These are phyloP conservation scores for Agrotis segetum DNA, from an alignment of 2,888 invertebrate genomes.

Conservation along the genomic window DNA sequence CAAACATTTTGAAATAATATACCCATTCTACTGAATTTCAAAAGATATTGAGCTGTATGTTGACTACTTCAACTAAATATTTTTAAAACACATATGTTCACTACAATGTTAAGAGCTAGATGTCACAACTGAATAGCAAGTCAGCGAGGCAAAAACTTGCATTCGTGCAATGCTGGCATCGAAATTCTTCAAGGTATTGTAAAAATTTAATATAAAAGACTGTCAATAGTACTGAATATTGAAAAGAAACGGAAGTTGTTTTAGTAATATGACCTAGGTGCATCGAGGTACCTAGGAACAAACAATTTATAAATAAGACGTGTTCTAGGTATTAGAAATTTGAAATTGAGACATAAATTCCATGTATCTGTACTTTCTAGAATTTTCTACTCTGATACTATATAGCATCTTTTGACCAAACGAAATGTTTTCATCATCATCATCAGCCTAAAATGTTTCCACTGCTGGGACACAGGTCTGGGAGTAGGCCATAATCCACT, in stretches of 20 bases:
- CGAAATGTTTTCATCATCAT: too few species aligned
- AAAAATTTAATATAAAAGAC: slow-evolving; percentile 23
- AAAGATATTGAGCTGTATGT: too few species aligned
- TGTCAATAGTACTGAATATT: slow-evolving; percentile 15
- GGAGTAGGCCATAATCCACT: too few species aligned
- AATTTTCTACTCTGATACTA: background rate
- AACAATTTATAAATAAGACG: background rate
- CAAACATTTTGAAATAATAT: too few species aligned
- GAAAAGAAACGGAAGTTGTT: background rate
- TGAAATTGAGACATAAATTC: too few species aligned
- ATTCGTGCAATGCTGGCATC: background rate
- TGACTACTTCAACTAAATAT: too few species aligned
- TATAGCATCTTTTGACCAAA: too few species aligned
- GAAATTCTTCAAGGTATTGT: slow-evolving; percentile 25
- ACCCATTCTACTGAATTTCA: too few species aligned
- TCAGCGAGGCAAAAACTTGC: background rate
- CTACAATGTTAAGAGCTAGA: slow-evolving; percentile 9
- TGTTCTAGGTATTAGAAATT: too few species aligned
- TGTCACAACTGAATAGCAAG: slow-evolving; percentile 18
- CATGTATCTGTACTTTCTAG: background rate
- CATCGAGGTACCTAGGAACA: background rate
- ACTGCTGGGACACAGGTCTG: too few species aligned
- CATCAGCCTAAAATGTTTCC: too few species aligned
- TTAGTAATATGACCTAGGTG: background rate
- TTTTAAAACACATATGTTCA: too few species aligned